Evolutionary conservation across 2,888 invertebrate genomes (phyloP).

Genomic region (Diadromus collaris): DNA sequence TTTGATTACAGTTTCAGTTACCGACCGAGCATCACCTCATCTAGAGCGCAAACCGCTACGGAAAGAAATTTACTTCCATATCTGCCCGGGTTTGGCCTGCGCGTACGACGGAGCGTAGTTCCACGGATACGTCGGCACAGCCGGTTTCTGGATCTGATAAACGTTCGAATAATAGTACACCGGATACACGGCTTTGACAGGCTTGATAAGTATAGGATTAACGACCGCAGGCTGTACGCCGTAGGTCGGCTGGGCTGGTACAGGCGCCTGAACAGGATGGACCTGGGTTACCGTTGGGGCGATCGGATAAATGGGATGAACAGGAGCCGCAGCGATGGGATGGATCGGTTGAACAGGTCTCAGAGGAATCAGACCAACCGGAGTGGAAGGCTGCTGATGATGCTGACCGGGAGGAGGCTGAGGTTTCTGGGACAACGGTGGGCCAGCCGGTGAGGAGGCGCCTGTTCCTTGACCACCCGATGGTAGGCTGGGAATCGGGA

Average conservation of each 20-base stretch:
- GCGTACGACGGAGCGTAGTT: constrained; percentile 73
- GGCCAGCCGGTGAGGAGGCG: constrained; percentile 47
- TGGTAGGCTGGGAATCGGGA: constrained; percentile 71
- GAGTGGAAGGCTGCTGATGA: constrained; percentile 34
- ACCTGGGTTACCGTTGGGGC: constrained; percentile 54
- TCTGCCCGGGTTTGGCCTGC: constrained; percentile 68
- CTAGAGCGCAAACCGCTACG: neutral
- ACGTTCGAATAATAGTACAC: constrained; percentile 74
- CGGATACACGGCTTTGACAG: constrained; percentile 73
- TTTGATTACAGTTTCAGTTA: no score
- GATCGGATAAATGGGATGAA: constrained; percentile 43
- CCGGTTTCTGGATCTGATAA: constrained; percentile 71
- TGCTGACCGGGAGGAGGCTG: constrained; percentile 12
- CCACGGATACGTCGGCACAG: constrained; percentile 71
- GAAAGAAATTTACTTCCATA: constrained; percentile 69
- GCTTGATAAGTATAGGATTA: constrained; percentile 73
- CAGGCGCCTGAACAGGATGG: constrained; percentile 62
- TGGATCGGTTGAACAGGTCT: constrained; percentile 61
- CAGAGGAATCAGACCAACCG: constrained; percentile 62
- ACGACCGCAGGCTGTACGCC: constrained; percentile 68
- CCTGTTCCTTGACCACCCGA: constrained; percentile 61
- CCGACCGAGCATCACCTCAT: no score
- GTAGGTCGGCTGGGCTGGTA: constrained; percentile 69
- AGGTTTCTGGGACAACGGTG: constrained; percentile 45
- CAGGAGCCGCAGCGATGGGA: constrained; percentile 18